Evolutionary conservation across 2,797 vertebrate species (phyloP).

Genomic region (Epinephelus awoara): DNA sequence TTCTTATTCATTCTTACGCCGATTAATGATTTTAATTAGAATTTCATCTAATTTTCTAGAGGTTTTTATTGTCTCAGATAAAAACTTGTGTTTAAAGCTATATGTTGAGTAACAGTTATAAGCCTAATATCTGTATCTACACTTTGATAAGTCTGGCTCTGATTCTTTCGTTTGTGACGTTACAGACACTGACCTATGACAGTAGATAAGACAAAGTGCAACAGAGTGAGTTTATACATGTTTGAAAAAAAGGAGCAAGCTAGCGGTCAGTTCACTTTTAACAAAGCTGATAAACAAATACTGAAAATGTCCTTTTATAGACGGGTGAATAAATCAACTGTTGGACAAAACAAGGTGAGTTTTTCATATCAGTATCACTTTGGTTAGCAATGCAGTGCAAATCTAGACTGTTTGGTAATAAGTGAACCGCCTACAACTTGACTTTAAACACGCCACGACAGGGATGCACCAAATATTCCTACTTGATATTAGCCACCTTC

Average conservation of each 20-base stretch:
- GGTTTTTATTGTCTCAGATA: neutral
- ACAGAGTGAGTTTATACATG: slow-evolving; percentile 9
- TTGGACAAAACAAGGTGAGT: neutral
- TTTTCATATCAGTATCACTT: slow-evolving; percentile 33
- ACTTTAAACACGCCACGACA: neutral
- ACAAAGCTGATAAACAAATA: neutral
- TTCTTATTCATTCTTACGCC: neutral
- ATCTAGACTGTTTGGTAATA: slow-evolving; percentile 20
- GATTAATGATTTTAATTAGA: neutral
- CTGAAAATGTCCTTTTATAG: neutral
- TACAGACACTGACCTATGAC: slow-evolving; percentile 2
- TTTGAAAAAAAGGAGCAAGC: neutral
- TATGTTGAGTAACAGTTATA: neutral
- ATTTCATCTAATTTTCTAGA: neutral
- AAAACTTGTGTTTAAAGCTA: slow-evolving; percentile 18
- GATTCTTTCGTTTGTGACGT: neutral
- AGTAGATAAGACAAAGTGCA: slow-evolving; percentile 38
- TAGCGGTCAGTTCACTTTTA: neutral
- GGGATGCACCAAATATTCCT: slow-evolving; percentile 24
- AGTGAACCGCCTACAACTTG: slow-evolving; percentile 16
- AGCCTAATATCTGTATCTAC: neutral
- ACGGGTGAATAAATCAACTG: neutral
- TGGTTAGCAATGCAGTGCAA: slow-evolving; percentile 36
- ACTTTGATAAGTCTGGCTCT: neutral
- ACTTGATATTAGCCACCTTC: neutral